phyloP scores from a whole-genome alignment of 1,140 invertebrate species.

The Panagrolaimus sp. region DNA sequence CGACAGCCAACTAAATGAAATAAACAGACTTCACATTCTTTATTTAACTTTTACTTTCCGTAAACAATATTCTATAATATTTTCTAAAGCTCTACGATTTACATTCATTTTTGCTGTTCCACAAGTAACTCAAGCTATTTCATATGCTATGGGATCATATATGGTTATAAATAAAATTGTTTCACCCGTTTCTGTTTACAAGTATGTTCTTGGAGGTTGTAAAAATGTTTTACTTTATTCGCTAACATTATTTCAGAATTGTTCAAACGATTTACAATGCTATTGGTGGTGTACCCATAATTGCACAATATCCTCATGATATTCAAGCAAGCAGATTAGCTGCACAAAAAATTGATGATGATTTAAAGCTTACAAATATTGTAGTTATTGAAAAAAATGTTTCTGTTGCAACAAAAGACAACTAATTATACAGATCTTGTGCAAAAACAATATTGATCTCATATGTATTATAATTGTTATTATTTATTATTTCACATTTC shows the following conservation, averaged over 20 bases:
- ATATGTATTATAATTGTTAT: no score
- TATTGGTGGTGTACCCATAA: not conserved
- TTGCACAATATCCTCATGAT: not conserved
- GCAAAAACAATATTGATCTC: no score
- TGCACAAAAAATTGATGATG: not conserved
- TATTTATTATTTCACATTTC: no score
- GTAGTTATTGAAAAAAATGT: no score
- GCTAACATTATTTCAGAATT: slow-evolving; percentile 1
- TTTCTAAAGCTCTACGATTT: not conserved
- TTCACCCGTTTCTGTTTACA: not conserved
- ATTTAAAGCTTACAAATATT: not conserved
- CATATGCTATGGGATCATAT: not conserved
- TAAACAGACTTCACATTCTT: not conserved
- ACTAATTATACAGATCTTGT: no score
- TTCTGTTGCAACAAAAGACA: no score
- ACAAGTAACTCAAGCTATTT: slow-evolving; percentile 8
- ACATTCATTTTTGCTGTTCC: not conserved
- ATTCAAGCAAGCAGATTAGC: not conserved
- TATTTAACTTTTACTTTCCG: not conserved
- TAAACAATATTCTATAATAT: not conserved
- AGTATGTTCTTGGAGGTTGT: not conserved
- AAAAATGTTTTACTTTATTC: no score
- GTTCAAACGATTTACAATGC: not conserved
- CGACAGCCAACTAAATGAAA: not conserved
- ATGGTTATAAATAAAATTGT: not conserved